Conservation (phyloP, 2,797 vertebrate species). For the Adelosebastes latens region DNA sequence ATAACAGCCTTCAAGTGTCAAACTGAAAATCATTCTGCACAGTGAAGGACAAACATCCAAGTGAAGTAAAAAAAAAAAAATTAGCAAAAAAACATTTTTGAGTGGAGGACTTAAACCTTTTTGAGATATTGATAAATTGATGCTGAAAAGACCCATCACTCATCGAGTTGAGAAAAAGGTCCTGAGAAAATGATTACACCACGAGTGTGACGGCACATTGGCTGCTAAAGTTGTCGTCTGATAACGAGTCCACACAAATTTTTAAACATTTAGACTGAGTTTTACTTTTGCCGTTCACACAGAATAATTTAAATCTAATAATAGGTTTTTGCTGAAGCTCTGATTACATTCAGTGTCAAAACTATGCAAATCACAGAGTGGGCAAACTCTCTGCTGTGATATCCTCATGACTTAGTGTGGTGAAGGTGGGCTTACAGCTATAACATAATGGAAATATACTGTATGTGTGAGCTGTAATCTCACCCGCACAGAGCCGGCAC, state of each 20-base stretch:
- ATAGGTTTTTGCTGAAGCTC: neutral
- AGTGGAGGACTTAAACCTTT: neutral
- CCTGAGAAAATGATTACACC: neutral
- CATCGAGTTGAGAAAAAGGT: neutral
- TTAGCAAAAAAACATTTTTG: neutral
- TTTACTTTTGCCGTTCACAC: neutral
- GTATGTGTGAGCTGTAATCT: neutral
- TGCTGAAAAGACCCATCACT: neutral
- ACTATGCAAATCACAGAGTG: neutral
- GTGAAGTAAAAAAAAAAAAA: neutral
- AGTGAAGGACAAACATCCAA: neutral
- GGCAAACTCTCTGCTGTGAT: neutral
- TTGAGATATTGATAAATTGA: neutral
- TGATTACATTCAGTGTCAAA: slow-evolving; percentile 18
- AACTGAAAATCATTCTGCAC: neutral
- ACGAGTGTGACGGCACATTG: neutral
- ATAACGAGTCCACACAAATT: neutral
- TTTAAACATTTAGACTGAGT: neutral
- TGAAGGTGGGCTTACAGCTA: neutral
- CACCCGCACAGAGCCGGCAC: neutral
- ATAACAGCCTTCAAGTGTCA: neutral
- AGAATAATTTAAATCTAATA: slow-evolving; percentile 14
- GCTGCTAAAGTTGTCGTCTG: neutral
- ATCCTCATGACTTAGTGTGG: neutral
- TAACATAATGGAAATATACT: neutral